Evolutionary conservation across 2,888 invertebrate genomes (phyloP).

Genomic region (Rosalia funebris): DNA sequence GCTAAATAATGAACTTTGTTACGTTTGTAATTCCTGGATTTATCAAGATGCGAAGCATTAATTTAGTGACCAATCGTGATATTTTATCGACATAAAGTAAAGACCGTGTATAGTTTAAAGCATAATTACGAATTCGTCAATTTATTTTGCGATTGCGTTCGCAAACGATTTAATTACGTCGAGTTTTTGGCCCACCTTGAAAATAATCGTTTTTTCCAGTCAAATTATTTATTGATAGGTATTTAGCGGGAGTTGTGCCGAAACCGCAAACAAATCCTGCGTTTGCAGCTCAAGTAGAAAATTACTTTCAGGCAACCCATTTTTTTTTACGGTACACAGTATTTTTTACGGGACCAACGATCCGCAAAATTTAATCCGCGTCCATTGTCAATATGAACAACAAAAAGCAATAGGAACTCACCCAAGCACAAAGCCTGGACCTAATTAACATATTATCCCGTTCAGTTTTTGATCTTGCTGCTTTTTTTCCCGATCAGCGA

Average conservation of each 20-base stretch:
- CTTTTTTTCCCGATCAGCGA: not conserved
- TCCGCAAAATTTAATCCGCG: constrained; percentile 1
- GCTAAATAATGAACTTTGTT: no score
- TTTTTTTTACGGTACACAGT: not conserved
- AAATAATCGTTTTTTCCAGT: no score
- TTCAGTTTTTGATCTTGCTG: not conserved
- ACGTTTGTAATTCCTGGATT: no score
- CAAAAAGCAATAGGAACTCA: constrained; percentile 1
- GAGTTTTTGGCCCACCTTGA: no score
- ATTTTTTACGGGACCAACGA: constrained; percentile 3
- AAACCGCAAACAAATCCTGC: not conserved
- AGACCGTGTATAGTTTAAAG: no score
- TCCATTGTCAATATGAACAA: not conserved
- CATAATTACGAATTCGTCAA: no score
- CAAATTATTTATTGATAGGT: no score
- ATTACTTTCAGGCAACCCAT: not conserved
- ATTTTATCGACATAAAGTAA: no score
- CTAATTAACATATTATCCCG: constrained; percentile 7
- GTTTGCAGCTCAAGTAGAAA: not conserved
- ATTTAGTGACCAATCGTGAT: no score
- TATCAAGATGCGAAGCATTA: no score
- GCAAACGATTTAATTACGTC: no score
- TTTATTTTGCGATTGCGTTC: no score
- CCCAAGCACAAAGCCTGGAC: not conserved
- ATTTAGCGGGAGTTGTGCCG: not conserved